Conservation (phyloP, 2,113 vertebrate genomes). For the Leptobrachium leishanense region DNA sequence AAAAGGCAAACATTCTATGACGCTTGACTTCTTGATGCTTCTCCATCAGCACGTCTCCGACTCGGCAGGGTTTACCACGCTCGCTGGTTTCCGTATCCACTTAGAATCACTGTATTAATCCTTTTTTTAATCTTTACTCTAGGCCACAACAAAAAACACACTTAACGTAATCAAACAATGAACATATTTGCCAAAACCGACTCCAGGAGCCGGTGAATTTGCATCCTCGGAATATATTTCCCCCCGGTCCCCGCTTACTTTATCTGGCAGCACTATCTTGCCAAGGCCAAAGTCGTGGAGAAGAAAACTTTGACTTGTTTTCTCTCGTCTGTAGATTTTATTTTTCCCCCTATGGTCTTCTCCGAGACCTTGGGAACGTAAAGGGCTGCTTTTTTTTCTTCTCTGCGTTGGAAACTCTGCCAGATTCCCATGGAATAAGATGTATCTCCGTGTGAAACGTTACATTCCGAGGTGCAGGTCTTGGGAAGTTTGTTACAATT, state of each 20-base stretch:
- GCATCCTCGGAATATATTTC: too few relatives aligned
- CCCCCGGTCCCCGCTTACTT: neutral
- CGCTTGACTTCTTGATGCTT: too few relatives aligned
- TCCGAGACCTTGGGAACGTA: constrained; percentile 28
- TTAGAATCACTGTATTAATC: too few relatives aligned
- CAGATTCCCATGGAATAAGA: constrained; percentile 60
- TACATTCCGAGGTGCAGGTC: neutral
- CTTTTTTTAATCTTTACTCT: too few relatives aligned
- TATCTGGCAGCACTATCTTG: neutral
- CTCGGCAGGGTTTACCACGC: too few relatives aligned
- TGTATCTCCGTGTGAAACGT: constrained; percentile 42
- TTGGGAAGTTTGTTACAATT: constrained; percentile 1
- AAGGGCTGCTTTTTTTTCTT: constrained; percentile 40
- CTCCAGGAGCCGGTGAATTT: too few relatives aligned
- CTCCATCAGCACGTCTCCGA: too few relatives aligned
- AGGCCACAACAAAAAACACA: too few relatives aligned
- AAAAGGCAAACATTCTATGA: too few relatives aligned
- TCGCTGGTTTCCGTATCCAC: too few relatives aligned
- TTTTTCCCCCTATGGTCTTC: neutral
- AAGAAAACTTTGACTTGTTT: neutral
- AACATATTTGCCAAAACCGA: too few relatives aligned
- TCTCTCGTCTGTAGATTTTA: constrained; percentile 3
- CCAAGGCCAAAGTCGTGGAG: neutral
- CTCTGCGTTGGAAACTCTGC: constrained; percentile 28
- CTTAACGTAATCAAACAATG: too few relatives aligned